These are phyloP conservation scores for Pollenia amentaria DNA, from an alignment of 2,888 invertebrate genomes.

Conservation along the genomic window DNA sequence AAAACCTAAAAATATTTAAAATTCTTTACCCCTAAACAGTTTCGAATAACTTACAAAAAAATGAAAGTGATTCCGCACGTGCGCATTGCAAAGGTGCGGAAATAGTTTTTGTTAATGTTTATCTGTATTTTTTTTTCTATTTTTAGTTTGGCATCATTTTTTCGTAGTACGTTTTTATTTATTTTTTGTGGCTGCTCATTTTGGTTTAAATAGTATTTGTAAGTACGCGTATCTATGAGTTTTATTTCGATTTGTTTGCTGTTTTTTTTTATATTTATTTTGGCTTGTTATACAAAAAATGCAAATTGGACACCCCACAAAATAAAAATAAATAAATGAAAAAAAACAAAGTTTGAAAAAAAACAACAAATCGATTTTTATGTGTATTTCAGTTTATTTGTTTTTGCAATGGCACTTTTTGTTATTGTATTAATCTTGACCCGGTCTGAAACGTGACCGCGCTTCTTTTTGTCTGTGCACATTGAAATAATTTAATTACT, in stretches of 20 bases:
- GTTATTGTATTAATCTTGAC: slow-evolving; percentile 70
- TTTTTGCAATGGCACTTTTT: slow-evolving; percentile 31
- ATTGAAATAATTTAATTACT: slow-evolving; percentile 72
- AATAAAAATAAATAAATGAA: neutral
- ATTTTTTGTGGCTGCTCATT: slow-evolving; percentile 41
- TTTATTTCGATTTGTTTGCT: slow-evolving; percentile 19
- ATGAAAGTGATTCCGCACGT: slow-evolving; percentile 68
- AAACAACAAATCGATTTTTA: slow-evolving; percentile 67
- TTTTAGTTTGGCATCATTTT: slow-evolving; percentile 55
- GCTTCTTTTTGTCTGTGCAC: slow-evolving; percentile 55
- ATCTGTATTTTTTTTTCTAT: neutral
- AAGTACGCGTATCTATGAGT: neutral
- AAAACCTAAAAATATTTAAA: slow-evolving; percentile 20
- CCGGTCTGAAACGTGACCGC: slow-evolving; percentile 71
- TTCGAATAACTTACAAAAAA: slow-evolving; percentile 1
- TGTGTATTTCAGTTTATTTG: slow-evolving; percentile 19
- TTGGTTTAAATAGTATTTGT: neutral
- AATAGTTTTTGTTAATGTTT: slow-evolving; percentile 64
- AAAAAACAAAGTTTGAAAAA: slow-evolving; percentile 20
- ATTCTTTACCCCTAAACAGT: slow-evolving; percentile 18
- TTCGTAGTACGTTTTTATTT: slow-evolving; percentile 16
- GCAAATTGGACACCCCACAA: slow-evolving; percentile 27
- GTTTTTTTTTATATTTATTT: slow-evolving; percentile 25
- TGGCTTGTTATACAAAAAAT: slow-evolving; percentile 44
- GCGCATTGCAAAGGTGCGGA: slow-evolving; percentile 66